These are phyloP conservation scores for Hydractinia symbiolongicarpus DNA, from an alignment of 30 jellyfish, hydroid and myxozoan genomes.

Conservation along the genomic window DNA sequence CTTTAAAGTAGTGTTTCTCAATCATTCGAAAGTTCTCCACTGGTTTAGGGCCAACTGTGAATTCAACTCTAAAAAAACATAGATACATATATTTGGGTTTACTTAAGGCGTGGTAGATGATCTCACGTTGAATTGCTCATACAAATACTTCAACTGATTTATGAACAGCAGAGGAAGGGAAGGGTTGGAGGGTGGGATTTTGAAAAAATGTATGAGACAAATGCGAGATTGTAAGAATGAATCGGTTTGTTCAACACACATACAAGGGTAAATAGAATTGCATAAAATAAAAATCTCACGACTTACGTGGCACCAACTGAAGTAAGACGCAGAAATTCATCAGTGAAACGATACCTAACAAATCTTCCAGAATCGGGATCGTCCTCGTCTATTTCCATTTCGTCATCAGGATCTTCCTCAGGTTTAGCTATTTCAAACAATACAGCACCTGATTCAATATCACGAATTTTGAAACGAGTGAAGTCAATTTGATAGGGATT, in stretches of 20 bases:
- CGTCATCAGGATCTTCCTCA: slow-evolving; percentile 64
- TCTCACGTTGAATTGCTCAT: too few relatives aligned
- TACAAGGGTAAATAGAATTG: too few relatives aligned
- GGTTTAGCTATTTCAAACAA: slow-evolving; percentile 92
- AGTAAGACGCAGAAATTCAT: slow-evolving; percentile 64
- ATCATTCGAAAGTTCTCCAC: slow-evolving; percentile 95
- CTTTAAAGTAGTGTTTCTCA: slow-evolving; percentile 86
- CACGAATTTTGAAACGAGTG: slow-evolving; percentile 92
- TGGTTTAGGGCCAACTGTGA: slow-evolving; percentile 89
- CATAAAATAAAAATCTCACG: not conserved
- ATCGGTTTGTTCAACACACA: too few relatives aligned
- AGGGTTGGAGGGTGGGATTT: too few relatives aligned
- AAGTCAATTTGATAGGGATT: slow-evolving; percentile 77
- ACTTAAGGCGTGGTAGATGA: too few relatives aligned
- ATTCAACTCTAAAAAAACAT: slow-evolving; percentile 67
- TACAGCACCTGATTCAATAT: slow-evolving; percentile 81
- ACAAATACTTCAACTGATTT: too few relatives aligned
- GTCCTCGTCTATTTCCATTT: slow-evolving; percentile 66
- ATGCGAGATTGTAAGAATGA: too few relatives aligned
- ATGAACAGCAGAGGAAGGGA: too few relatives aligned
- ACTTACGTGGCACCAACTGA: slow-evolving; percentile 99
- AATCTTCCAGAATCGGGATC: slow-evolving; percentile 95
- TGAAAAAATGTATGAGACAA: too few relatives aligned
- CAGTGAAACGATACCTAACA: slow-evolving; percentile 83
- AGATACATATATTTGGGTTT: not conserved